Evolutionary conservation across 1,140 invertebrate genomes (phyloP).

Genomic region (Drosophila miranda): DNA sequence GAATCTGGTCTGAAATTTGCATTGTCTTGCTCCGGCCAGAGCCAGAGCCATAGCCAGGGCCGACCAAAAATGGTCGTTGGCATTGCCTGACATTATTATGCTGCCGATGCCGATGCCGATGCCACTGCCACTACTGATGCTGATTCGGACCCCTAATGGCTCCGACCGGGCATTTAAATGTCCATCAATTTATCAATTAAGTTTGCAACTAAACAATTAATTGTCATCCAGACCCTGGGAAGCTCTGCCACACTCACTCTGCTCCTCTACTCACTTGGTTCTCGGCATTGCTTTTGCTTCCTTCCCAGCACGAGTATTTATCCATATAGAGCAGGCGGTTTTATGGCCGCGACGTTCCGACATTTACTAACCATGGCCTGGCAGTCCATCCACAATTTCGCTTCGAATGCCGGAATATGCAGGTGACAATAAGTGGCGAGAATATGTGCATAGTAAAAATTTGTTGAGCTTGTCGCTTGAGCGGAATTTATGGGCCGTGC

Average conservation of each 20-base stretch:
- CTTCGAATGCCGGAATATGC: slow-evolving; percentile 27
- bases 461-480: slow-evolving; percentile 32
- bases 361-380: slow-evolving; percentile 62
- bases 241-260: slow-evolving; percentile 4
- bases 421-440: slow-evolving; percentile 41
- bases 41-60: slow-evolving; percentile 28
- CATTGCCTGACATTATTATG: slow-evolving; percentile 65
- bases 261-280: slow-evolving; percentile 38
- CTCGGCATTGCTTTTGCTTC: slow-evolving; percentile 4
- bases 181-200: slow-evolving; percentile 76
- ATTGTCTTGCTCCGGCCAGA: slow-evolving; percentile 53
- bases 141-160: slow-evolving; percentile 62
- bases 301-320: slow-evolving; percentile 15
- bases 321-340: slow-evolving; percentile 33
- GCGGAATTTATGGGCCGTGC: slow-evolving; percentile 64
- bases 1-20: slow-evolving; percentile 77
- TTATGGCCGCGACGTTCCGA: slow-evolving; percentile 62
- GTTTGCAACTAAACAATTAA: slow-evolving; percentile 67
- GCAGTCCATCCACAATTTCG: slow-evolving; percentile 35
- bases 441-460: slow-evolving; percentile 43
- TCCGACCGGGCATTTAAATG: slow-evolving; percentile 58
- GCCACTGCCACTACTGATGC: background rate
- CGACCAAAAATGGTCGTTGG: slow-evolving; percentile 68
- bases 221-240: slow-evolving; percentile 49
- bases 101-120: background rate